phyloP scores from a whole-genome alignment of 2,888 invertebrate genomes.

The Coenonympha arcania region DNA sequence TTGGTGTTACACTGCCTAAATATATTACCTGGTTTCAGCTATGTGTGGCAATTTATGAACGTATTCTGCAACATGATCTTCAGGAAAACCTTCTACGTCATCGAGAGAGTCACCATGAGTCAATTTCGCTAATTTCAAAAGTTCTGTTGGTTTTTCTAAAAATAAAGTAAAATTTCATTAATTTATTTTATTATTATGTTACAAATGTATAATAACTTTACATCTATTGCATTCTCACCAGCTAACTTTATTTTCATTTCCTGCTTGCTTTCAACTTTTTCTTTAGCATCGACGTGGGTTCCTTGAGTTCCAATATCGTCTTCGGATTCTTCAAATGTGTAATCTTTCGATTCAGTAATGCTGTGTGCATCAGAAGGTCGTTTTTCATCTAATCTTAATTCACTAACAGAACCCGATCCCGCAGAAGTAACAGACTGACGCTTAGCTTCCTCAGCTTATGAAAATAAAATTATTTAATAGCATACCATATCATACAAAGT shows the following conservation, averaged over 20 bases:
- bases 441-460: conserved; percentile 48
- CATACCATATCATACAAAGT: not conserved
- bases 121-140: conserved; percentile 48
- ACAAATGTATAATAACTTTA: not conserved
- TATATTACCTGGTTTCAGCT: conserved; percentile 59
- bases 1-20: not conserved
- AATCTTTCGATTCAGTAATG: conserved; percentile 67
- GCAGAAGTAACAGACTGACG: conserved; percentile 67
- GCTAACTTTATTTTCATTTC: conserved; percentile 31
- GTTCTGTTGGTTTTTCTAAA: conserved; percentile 46
- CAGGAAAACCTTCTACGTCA: conserved; percentile 71
- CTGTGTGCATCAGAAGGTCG: conserved; percentile 68
- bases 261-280: conserved; percentile 44
- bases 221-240: not conserved
- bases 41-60: conserved; percentile 66
- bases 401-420: conserved; percentile 60
- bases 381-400: conserved; percentile 65
- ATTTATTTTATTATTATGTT: not conserved
- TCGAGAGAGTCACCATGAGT: conserved; percentile 69
- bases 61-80: conserved; percentile 65
- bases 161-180: conserved; percentile 9
- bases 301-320: conserved; percentile 67
- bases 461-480: not conserved
- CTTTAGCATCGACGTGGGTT: conserved; percentile 56
- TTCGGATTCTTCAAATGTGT: conserved; percentile 72